Conservation (phyloP, 2,797 vertebrate genomes). For the Labeo calbasu region DNA sequence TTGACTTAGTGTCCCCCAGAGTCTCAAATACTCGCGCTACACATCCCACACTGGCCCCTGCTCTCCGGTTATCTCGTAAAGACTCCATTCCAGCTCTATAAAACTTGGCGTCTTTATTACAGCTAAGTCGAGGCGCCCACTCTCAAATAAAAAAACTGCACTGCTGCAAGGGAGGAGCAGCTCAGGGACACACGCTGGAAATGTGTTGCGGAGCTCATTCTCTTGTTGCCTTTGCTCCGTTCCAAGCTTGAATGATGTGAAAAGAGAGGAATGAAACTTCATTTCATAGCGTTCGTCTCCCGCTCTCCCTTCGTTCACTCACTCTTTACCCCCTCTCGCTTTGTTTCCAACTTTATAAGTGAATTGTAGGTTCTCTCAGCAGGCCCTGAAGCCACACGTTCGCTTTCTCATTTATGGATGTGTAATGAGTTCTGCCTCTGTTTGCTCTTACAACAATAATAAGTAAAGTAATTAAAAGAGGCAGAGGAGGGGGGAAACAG, state of each 20-base stretch:
- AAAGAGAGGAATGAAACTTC: slow-evolving; percentile 61
- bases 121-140: slow-evolving; percentile 30
- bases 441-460: slow-evolving; percentile 80
- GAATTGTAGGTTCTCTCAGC: slow-evolving; percentile 71
- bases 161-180: slow-evolving; percentile 35
- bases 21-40: slow-evolving; percentile 51
- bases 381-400: slow-evolving; percentile 74
- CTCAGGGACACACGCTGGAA: slow-evolving; percentile 27
- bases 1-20: slow-evolving; percentile 63
- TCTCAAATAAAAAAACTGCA: slow-evolving; percentile 39
- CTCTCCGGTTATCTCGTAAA: slow-evolving; percentile 78
- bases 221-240: slow-evolving; percentile 11
- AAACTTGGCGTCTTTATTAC: slow-evolving; percentile 62
- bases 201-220: slow-evolving; percentile 26
- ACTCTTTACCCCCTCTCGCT: slow-evolving; percentile 40
- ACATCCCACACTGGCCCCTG: slow-evolving; percentile 65
- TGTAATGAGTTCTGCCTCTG: slow-evolving; percentile 81
- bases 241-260: slow-evolving; percentile 55
- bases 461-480: slow-evolving; percentile 82
- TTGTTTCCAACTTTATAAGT: slow-evolving; percentile 67
- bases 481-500: slow-evolving; percentile 47
- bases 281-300: slow-evolving; percentile 60
- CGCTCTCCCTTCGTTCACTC: slow-evolving; percentile 24
- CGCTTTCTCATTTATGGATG: slow-evolving; percentile 76
- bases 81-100: slow-evolving; percentile 76